Evolutionary conservation across 2,113 vertebrate genomes (phyloP), one percentile per base, ranked within the genome.

Genomic region (Oryzias curvinotus): DNA sequence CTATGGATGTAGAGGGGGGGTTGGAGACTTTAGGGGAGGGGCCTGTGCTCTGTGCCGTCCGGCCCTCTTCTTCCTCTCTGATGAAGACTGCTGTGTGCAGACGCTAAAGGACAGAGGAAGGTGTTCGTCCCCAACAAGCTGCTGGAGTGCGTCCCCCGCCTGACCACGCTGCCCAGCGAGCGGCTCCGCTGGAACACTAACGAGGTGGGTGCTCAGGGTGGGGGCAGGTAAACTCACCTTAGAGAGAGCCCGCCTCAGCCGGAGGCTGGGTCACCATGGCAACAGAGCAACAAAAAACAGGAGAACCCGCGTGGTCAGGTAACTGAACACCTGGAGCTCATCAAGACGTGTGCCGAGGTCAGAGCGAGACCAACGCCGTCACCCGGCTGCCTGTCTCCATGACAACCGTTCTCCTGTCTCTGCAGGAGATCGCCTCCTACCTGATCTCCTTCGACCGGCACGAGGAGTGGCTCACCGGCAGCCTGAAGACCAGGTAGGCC

Each of bases 111-210:
- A 52, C 93, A 93, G 81, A 90, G 93, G 87, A 96, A 95, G 81
- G 93, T 95, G 70, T 96, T 95, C 72, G 78, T 96, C 17, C 95
- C 95, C 18, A 94, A 93, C 91, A 95, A 96, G 77, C 89, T 96
- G 80, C 75, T 96, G 82, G 95, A 96, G 65, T 93, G 93, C 85
- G 91, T 96, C 51, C 94, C 94, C 52, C 92, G 87, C 44, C 91
- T 91, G 8, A 73, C 92, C 0, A 71, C 87, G 19, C 65, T 96
- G 67, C 94, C 94, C 25, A 93, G 88, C 56, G 95, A 96, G 86
- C 86, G 94, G 17, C 93, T 94, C 14, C 88, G 93, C 41, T 96
- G 95, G 95, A 96, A 96, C 86, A 95, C 94, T 57, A 96, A 96
- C 19, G 95, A 96, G 94, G 69, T 71, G 26, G 52, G 52, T 12